Evolutionary conservation across 2,888 invertebrate genomes (phyloP).

Genomic region (Cenopis cana): DNA sequence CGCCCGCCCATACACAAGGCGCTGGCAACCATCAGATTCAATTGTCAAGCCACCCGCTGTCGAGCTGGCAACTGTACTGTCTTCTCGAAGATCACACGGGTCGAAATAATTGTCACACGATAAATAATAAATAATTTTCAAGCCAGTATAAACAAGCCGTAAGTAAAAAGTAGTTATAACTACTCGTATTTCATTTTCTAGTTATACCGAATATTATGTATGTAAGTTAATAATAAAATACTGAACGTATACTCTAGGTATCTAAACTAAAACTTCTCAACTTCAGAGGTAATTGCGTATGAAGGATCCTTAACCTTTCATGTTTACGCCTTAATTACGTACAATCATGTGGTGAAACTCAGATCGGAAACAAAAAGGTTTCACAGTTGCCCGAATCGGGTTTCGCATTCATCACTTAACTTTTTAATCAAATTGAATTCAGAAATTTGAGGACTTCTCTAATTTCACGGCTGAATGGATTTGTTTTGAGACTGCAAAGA

Average conservation of each 20-base stretch:
- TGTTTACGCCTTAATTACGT: constrained; percentile 41
- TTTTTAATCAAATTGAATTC: constrained; percentile 78
- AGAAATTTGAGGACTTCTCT: constrained; percentile 75
- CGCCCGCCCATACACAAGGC: neutral
- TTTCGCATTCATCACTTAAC: constrained; percentile 74
- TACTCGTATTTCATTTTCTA: neutral
- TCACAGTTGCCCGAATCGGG: constrained; percentile 61
- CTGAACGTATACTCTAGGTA: neutral
- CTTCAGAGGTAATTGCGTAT: constrained; percentile 2
- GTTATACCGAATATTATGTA: neutral
- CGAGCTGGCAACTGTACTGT: too few species aligned
- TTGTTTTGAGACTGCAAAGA: constrained; percentile 77
- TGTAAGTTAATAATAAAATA: neutral
- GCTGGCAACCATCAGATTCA: neutral
- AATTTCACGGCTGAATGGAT: constrained; percentile 78
- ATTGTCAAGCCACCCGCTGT: neutral
- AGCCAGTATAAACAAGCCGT: neutral
- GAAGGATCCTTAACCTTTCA: constrained; percentile 37
- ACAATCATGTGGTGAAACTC: constrained; percentile 44
- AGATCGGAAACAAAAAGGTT: constrained; percentile 45
- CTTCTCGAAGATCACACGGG: too few species aligned
- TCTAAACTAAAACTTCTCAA: neutral
- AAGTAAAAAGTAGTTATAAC: neutral
- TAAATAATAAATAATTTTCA: too few species aligned
- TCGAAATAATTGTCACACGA: too few species aligned